Conservation (phyloP, 2,888 invertebrate genomes). For the Diplolepis rosae region DNA sequence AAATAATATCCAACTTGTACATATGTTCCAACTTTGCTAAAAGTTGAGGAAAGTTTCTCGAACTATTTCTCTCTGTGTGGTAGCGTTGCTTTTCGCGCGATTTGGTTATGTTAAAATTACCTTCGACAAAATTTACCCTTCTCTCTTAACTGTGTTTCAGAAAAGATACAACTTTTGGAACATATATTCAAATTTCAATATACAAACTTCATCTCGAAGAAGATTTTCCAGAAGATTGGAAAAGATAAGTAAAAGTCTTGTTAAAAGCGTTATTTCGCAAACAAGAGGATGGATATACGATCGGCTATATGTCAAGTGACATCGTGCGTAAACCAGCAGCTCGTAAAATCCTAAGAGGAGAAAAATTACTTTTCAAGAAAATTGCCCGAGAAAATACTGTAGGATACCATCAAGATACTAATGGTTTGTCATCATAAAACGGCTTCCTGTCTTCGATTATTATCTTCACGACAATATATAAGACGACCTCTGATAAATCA, state of each 20-base stretch:
- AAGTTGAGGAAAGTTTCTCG: too few relatives aligned
- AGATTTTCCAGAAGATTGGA: background rate
- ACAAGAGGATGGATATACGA: slow-evolving; percentile 21
- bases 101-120: too few relatives aligned
- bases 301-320: slow-evolving; percentile 2
- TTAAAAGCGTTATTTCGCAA: slow-evolving; percentile 9
- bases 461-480: slow-evolving; percentile 31
- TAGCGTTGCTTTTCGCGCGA: too few relatives aligned
- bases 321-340: slow-evolving; percentile 13
- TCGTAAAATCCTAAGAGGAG: slow-evolving; percentile 29
- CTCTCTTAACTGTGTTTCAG: too few relatives aligned
- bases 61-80: too few relatives aligned
- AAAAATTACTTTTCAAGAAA: slow-evolving; percentile 50
- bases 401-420: slow-evolving; percentile 46
- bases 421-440: slow-evolving; percentile 48
- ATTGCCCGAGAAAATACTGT: slow-evolving; percentile 46
- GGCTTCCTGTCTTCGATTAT: slow-evolving; percentile 32
- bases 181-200: too few relatives aligned
- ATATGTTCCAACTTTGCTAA: too few relatives aligned
- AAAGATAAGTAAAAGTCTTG: background rate
- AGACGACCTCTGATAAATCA: slow-evolving; percentile 52
- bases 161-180: too few relatives aligned
- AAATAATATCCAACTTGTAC: too few relatives aligned
- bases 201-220: too few relatives aligned
- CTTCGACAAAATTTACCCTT: too few relatives aligned